Base-by-base conservation (phyloP, 2,797 vertebrate species). In the Pseudochromis fuscus region DNA sequence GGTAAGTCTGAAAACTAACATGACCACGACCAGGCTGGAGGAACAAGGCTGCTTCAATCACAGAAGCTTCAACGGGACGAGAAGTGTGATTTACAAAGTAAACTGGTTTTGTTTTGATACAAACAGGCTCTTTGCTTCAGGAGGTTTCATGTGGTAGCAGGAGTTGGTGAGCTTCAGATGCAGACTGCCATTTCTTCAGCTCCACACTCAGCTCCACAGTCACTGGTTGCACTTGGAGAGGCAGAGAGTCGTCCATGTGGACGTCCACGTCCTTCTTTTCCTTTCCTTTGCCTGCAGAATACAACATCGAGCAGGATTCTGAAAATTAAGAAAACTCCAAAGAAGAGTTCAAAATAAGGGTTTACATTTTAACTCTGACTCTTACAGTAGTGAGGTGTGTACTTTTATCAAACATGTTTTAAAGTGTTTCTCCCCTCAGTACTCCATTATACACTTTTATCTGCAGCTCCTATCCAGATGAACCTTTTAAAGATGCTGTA, bases 131-230 rank as follows among this genome's bases (percentile, higher is more conserved):
- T 46, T 18, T n/a, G n/a, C 13, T 58, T 56, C 5, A 52, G 27
- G 19, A 40, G 30, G 28, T 67, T 55, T 58, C 18, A 0, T 42
- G 49, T 50, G 63, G 52, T 5, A 5, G 30, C 27, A 10, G 18
- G 1, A 45, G 51, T 18, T 4, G n/a, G 5, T 45, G 71, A 24
- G 83, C 75, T 21, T 78, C 49, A 8, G 81, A 53, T n/a, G 70
- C 38, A 4, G 10, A 42, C 33, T 53, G 67, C 93, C 93, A 95
- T 52, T 92, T 94, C 45, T 83, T 63, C 40, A 96, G 85, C 73
- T 93, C 90, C 71, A 97, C 56, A 12, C 89, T 92, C 42, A 97
- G 77, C 16, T 94, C 94, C 74, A 96, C 91, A 0, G 92, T 93
- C 74, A 95, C 72, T 0, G 92, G 90, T 45, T 89, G 82, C 0